Percentiles rank a stretch among this genome's conserved stretches.
Conservation (phyloP, 2,797 vertebrate species). For the Sebastes baramenuke region DNA sequence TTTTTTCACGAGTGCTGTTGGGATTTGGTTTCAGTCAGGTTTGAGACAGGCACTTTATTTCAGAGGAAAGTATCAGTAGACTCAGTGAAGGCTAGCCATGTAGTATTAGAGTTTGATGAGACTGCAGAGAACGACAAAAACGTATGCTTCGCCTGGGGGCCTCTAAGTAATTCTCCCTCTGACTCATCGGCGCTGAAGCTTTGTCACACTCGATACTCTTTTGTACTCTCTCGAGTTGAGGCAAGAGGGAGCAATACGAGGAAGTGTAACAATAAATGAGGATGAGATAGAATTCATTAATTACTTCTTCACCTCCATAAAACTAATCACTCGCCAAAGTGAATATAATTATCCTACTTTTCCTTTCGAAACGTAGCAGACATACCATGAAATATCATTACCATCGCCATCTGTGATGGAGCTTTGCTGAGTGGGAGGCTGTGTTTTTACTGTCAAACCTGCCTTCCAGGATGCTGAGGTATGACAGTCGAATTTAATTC, state of each 20-base stretch:
- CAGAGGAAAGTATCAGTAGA: constrained; percentile 44
- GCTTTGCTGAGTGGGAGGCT: constrained; percentile 64
- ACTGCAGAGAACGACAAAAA: constrained; percentile 69
- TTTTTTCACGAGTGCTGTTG: not conserved
- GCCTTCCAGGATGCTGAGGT: constrained; percentile 60
- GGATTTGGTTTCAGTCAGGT: constrained; percentile 29
- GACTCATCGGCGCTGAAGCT: constrained; percentile 67
- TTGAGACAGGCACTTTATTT: constrained; percentile 40
- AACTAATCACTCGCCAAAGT: constrained; percentile 77
- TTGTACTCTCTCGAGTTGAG: constrained; percentile 60
- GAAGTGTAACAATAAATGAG: constrained; percentile 71
- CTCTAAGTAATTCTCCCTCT: constrained; percentile 66
- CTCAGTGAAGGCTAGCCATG: constrained; percentile 45
- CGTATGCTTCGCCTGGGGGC: constrained; percentile 58
- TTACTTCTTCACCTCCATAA: constrained; percentile 75
- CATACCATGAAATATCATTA: constrained; percentile 78
- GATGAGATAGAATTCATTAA: constrained; percentile 75
- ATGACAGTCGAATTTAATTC: constrained; percentile 74
- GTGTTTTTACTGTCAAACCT: constrained; percentile 71
- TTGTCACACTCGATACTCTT: constrained; percentile 69
- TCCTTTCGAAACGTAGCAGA: constrained; percentile 72
- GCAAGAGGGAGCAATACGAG: constrained; percentile 65
- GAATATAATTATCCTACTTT: constrained; percentile 77
- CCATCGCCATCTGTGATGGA: constrained; percentile 62
- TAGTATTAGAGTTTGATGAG: constrained; percentile 65